Evolutionary conservation across 2,113 vertebrate species (phyloP).

Genomic region (Scophthalmus maximus): DNA sequence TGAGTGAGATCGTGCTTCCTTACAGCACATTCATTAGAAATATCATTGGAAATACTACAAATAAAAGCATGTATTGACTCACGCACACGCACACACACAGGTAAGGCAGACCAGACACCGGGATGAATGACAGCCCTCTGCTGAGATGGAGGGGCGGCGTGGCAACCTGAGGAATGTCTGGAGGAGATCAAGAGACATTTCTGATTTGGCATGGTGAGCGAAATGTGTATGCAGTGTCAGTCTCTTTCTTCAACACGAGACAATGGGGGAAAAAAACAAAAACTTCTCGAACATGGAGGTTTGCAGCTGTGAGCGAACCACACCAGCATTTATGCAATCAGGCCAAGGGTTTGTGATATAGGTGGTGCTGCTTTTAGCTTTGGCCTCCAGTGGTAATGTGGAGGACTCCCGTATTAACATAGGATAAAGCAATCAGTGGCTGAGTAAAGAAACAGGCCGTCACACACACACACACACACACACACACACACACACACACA

Average conservation of each 20-base stretch:
- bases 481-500: not conserved
- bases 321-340: slow-evolving; percentile 5
- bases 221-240: slow-evolving; percentile 38
- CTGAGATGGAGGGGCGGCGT: slow-evolving; percentile 52
- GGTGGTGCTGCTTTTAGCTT: slow-evolving; percentile 23
- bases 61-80: not conserved
- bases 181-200: slow-evolving; percentile 60
- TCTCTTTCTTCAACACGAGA: not conserved
- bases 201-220: slow-evolving; percentile 65
- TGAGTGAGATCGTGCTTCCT: slow-evolving; percentile 51
- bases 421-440: slow-evolving; percentile 62
- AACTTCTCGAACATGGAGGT: not conserved
- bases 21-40: slow-evolving; percentile 10
- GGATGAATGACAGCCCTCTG: slow-evolving; percentile 47
- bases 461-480: not conserved
- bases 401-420: slow-evolving; percentile 30
- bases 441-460: slow-evolving; percentile 48
- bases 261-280: not conserved
- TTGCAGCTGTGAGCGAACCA: not conserved
- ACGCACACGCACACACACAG: not conserved
- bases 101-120: slow-evolving; percentile 20
- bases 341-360: not conserved
- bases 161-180: slow-evolving; percentile 59
- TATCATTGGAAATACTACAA: not conserved
- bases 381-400: not conserved